Base-by-base conservation (phyloP, 2,888 invertebrate species). In the Plebejus melissa region DNA sequence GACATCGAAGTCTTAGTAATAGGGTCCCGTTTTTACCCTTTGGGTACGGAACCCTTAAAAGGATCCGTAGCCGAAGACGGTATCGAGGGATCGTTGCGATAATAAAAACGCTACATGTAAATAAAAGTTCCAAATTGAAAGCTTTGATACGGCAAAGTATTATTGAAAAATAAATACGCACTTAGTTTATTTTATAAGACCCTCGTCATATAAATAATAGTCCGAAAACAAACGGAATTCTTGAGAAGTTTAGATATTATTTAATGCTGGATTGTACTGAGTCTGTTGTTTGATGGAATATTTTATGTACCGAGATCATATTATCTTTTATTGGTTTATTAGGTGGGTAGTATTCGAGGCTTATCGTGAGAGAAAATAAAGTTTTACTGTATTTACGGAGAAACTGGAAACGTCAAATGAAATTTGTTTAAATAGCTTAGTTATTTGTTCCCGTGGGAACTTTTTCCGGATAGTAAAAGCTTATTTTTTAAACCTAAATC, bases 191-290 rank as follows among this genome's bases (percentile, higher is more conserved):
- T 72, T 72, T 72, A 54, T 54, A 54, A 72, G 72, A 72, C 72
- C 72, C 72, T 72, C 72, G 72, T 72, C 72, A 72, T 50, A 50
- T 50, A 50, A 72, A 72, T 72, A 72, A 54, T 54, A 72, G 72
- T 16, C 50, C 22, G 72, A 72, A 72, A 72, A 72, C 32, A 72
- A 72, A 72, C 50, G 72, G 72, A 72, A 72, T 72, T 28, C 72
- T 50, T 72, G 32, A 72, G 72, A 50, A 72, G 32, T 54, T 72
- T 54, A 54, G 11, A 50, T 65, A 65, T 32, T 65, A 16, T 65
- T 65, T 65, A 32, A 65, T 32, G 65, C 32, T 65, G 65, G 32
- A 65, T 32, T 36, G 65, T 65, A 65, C 65, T 32, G 5, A 65
- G 65, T 32, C 65, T 32, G 72, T 72, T 72, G 54, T 72, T 72